These are phyloP conservation scores for Macrotrachela quadricornifera DNA, from an alignment of 1,140 invertebrate genomes.

Conservation along the genomic window DNA sequence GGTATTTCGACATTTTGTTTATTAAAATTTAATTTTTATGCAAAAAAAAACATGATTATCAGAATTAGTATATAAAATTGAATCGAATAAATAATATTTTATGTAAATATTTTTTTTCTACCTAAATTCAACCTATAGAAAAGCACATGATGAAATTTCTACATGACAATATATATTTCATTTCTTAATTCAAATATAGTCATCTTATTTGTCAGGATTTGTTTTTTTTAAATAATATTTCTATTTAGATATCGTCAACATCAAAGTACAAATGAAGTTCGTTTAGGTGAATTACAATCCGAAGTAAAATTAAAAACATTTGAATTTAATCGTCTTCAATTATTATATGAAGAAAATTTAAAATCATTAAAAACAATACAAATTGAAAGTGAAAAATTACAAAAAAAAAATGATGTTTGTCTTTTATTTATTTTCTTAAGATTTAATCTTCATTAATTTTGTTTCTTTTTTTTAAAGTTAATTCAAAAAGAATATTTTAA, in stretches of 20 bases:
- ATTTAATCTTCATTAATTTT: too few species aligned
- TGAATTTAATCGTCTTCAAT: slow-evolving; percentile 22
- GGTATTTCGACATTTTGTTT: too few species aligned
- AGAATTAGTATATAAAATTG: too few species aligned
- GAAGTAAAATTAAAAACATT: slow-evolving; percentile 28
- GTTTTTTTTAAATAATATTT: neutral
- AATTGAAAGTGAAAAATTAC: slow-evolving; percentile 27
- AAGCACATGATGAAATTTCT: too few species aligned
- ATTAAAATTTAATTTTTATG: too few species aligned
- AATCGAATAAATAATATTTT: too few species aligned
- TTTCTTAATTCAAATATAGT: too few species aligned
- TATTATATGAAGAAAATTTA: slow-evolving; percentile 25
- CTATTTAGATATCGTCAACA: slow-evolving; percentile 8
- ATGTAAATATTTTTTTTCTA: too few species aligned
- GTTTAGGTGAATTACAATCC: slow-evolving; percentile 19
- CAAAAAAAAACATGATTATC: too few species aligned
- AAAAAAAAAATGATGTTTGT: slow-evolving; percentile 25
- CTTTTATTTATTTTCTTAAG: slow-evolving; percentile 1
- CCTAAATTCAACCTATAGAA: too few species aligned
- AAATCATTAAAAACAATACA: slow-evolving; percentile 21
- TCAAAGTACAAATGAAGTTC: slow-evolving; percentile 19
- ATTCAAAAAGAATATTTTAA: slow-evolving; percentile 27
- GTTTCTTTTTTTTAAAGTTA: slow-evolving; percentile 14
- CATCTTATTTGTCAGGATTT: too few species aligned
- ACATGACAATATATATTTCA: too few species aligned